These are phyloP conservation scores for Eustalomyia histrio DNA, from an alignment of 2,888 invertebrate species.

Conservation along the genomic window DNA sequence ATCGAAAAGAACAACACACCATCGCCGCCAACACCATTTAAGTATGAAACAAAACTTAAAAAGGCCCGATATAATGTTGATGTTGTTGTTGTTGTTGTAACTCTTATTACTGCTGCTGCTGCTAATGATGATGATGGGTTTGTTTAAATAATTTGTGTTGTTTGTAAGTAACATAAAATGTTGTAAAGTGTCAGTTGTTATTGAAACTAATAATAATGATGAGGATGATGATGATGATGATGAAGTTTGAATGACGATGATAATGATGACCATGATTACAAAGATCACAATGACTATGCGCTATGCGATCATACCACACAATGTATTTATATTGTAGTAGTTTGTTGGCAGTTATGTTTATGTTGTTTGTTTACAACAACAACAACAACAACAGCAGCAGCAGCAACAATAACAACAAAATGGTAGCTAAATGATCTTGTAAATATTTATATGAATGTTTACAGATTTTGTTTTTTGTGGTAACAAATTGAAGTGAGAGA, in stretches of 20 bases:
- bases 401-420: too few species aligned
- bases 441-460: conserved; percentile 56
- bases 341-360: conserved; percentile 38
- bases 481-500: too few species aligned
- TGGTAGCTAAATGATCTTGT: conserved; percentile 61
- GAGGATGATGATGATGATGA: conserved; percentile 45
- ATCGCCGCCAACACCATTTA: conserved; percentile 50
- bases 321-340: conserved; percentile 27
- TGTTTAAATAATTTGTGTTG: conserved; percentile 34
- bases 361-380: conserved; percentile 10
- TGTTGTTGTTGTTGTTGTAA: conserved; percentile 18
- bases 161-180: conserved; percentile 22
- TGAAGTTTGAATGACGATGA: conserved; percentile 17
- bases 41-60: conserved; percentile 38
- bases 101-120: conserved; percentile 17
- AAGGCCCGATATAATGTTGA: conserved; percentile 24
- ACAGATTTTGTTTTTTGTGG: not conserved
- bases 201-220: conserved; percentile 42
- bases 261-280: conserved; percentile 28
- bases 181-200: conserved; percentile 58
- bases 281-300: not conserved
- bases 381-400: not conserved
- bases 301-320: conserved; percentile 9
- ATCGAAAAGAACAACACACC: not conserved
- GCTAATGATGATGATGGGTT: conserved; percentile 57